These are phyloP conservation scores for Planiliza haematocheilus DNA, from an alignment of 2,113 vertebrate species.

Conservation along the genomic window DNA sequence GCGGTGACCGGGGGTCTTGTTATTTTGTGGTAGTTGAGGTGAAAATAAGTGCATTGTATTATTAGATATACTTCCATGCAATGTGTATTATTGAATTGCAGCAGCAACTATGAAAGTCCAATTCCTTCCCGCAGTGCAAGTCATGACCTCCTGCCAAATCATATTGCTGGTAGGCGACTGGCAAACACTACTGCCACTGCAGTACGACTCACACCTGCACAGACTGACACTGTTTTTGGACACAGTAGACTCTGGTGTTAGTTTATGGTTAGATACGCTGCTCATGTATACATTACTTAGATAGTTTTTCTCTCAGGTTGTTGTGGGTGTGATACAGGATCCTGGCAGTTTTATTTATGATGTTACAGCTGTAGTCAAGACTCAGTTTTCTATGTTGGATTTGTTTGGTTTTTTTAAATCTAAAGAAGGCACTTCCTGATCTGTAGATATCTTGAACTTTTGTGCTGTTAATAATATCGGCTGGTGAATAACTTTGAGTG, in stretches of 20 bases:
- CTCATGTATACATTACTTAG: too few species aligned
- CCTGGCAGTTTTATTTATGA: too few species aligned
- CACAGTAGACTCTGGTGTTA: background rate
- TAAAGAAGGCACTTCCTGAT: too few species aligned
- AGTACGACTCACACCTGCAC: background rate
- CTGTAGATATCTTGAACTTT: too few species aligned
- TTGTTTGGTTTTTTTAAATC: too few species aligned
- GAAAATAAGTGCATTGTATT: constrained; percentile 20
- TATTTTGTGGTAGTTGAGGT: constrained; percentile 7
- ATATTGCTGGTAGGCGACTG: constrained; percentile 14
- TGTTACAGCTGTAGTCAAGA: too few species aligned
- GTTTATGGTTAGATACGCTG: too few species aligned
- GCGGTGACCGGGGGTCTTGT: constrained; percentile 5
- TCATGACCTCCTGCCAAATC: constrained; percentile 20
- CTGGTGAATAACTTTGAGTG: too few species aligned
- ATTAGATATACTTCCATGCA: background rate
- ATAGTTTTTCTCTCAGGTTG: too few species aligned
- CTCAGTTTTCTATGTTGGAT: too few species aligned
- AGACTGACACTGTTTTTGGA: background rate
- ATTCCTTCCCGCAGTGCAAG: background rate
- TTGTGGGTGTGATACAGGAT: too few species aligned
- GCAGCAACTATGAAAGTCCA: constrained; percentile 17
- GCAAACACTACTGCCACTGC: constrained; percentile 12
- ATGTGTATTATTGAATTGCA: constrained; percentile 22
- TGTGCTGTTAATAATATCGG: too few species aligned